Evolutionary conservation across 2,113 vertebrate genomes (phyloP), one percentile per base, ranked within the genome.

Genomic region (Phalacrocorax pelagicus): DNA sequence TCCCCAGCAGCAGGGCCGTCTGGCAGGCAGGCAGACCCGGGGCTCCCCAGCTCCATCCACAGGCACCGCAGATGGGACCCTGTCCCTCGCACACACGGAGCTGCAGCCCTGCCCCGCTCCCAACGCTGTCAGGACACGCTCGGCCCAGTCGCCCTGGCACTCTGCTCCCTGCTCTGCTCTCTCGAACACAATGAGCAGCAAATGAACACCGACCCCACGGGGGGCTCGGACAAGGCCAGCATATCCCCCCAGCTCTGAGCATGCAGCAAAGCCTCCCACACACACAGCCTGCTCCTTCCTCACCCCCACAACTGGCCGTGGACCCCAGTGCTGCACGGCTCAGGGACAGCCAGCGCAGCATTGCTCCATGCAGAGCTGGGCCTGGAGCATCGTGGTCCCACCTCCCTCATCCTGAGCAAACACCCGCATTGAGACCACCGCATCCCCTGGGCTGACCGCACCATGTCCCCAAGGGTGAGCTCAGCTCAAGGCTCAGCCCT

Each of bases 51-150:
- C 72, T 70, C 32, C 92, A 58, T n/a, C 61, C 88, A 32, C 30
- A 3, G 11, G 29, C 59, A 51, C 20, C 2, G 2, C 34, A 4
- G 34, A 54, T 51, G 49, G 29, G 42, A 61, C 46, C 9, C 12
- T 10, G 6, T 9, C 16, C 46, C 32, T 71, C 3, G 0, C n/a
- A 6, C 2, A 15, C 62, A 2, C 2, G 2, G 42, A 42, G 36
- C 26, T 4, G 72, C 88, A 63, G 78, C 59, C 61, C 83, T 42
- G 19, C 49, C 73, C 61, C 2, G 3, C 63, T 77, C 44, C 72
- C 77, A 66, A 16, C 4, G 7, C 13, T 62, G 59, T 47, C 38
- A 3, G 52, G 59, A 47, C 65, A 27, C 3, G 0, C 38, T 66
- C 11, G 1, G 40, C n/a, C 30, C 6, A 1, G 29, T 40, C 12